Evolutionary conservation across 1,140 invertebrate species (phyloP).

Genomic region (Chymomyza costata): DNA sequence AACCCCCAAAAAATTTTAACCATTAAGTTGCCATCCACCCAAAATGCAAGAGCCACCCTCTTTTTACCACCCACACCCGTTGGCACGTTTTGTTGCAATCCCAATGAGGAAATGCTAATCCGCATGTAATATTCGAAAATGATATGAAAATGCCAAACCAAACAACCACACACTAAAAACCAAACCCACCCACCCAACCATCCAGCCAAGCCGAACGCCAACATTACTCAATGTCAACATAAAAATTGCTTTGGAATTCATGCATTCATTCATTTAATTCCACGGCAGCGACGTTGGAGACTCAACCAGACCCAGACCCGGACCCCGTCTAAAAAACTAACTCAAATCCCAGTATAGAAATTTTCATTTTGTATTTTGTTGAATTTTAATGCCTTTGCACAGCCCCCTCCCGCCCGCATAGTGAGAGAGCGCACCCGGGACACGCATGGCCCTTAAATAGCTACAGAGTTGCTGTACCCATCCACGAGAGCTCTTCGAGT

Average conservation of each 20-base stretch:
- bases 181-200: conserved; percentile 5
- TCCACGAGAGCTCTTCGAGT: conserved; percentile 10
- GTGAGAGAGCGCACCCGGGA: not conserved
- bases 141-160: conserved; percentile 68
- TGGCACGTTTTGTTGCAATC: conserved; percentile 67
- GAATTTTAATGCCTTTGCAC: conserved; percentile 46
- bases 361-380: conserved; percentile 52
- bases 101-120: conserved; percentile 73
- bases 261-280: conserved; percentile 49
- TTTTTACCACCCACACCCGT: conserved; percentile 16
- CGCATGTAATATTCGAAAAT: conserved; percentile 75
- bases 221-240: conserved; percentile 74
- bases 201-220: conserved; percentile 27
- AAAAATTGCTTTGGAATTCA: conserved; percentile 72
- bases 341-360: conserved; percentile 49
- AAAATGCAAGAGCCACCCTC: conserved; percentile 9
- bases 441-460: conserved; percentile 47
- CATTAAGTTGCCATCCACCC: conserved; percentile 6
- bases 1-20: too few species aligned
- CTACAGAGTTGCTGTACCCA: conserved; percentile 31
- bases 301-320: not conserved
- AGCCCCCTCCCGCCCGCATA: not conserved
- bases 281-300: conserved; percentile 1
- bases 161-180: conserved; percentile 55
- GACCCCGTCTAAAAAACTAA: conserved; percentile 42